Percentiles rank a stretch among this genome's conserved stretches.
These are phyloP conservation scores for Megalops atlanticus DNA, from an alignment of 2,113 vertebrate species.

Conservation along the genomic window DNA sequence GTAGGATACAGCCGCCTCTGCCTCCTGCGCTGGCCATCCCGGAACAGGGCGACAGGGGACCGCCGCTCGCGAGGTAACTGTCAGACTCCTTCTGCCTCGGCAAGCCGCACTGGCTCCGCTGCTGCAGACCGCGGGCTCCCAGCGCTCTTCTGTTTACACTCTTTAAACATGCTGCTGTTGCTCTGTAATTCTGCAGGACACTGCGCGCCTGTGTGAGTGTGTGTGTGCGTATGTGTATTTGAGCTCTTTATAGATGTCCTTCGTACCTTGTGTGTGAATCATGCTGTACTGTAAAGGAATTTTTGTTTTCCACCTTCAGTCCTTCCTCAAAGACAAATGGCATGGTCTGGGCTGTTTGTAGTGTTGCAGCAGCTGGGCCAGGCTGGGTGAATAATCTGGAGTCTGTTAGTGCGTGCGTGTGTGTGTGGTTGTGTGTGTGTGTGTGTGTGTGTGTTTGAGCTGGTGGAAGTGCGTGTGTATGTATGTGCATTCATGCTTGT, in stretches of 20 bases:
- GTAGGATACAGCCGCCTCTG: conserved; percentile 64
- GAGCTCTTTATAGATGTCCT: neutral
- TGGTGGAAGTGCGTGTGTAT: neutral
- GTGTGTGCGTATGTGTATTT: neutral
- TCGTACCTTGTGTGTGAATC: neutral
- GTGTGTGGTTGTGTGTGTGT: neutral
- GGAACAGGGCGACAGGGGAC: conserved; percentile 27
- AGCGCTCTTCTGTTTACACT: conserved; percentile 47
- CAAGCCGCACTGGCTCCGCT: conserved; percentile 47
- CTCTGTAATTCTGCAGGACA: conserved; percentile 26
- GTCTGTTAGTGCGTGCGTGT: neutral
- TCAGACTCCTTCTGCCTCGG: conserved; percentile 49
- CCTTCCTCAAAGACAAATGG: neutral
- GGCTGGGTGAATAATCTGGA: neutral
- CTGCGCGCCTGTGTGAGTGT: conserved; percentile 26
- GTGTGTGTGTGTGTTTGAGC: conserved; percentile 21
- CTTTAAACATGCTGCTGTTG: conserved; percentile 46
- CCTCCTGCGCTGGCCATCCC: conserved; percentile 48
- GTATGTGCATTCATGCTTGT: conserved; percentile 1
- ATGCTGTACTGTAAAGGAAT: conserved; percentile 22
- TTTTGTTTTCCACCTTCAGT: neutral
- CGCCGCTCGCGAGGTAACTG: conserved; percentile 60
- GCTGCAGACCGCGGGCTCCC: conserved; percentile 43
- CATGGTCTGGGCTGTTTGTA: neutral
- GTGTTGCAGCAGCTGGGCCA: neutral